Conservation (phyloP, 2,797 vertebrate species). For the Calcarius lapponicus region DNA sequence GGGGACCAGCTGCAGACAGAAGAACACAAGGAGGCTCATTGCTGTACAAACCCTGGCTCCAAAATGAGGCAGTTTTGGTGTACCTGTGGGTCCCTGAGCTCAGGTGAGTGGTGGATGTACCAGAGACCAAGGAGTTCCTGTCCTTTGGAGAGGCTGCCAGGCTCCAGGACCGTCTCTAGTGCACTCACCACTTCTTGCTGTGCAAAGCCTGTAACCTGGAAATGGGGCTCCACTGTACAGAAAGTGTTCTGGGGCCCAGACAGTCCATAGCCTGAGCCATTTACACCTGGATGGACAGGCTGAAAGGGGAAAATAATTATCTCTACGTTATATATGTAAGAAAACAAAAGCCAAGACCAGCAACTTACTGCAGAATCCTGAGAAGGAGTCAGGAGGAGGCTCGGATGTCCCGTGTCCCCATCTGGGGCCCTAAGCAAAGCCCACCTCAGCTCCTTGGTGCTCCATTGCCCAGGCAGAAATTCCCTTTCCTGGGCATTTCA, state of each 20-base stretch:
- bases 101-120: background rate
- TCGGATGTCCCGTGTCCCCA: background rate
- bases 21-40: background rate
- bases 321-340: background rate
- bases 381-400: background rate
- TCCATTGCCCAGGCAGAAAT: background rate
- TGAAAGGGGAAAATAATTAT: background rate
- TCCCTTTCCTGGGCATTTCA: background rate
- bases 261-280: background rate
- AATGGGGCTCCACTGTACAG: rapidly evolving
- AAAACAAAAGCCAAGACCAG: background rate
- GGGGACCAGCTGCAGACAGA: background rate
- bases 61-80: background rate
- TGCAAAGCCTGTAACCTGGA: background rate
- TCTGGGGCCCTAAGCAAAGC: background rate
- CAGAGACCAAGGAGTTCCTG: background rate
- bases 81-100: background rate
- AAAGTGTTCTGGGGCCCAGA: background rate
- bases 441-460: background rate
- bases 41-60: background rate
- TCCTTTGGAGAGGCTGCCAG: background rate
- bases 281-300: background rate
- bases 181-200: background rate
- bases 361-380: background rate
- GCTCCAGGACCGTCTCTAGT: background rate